Conservation (phyloP, 2,113 vertebrate genomes). For the Syngnathus scovelli region DNA sequence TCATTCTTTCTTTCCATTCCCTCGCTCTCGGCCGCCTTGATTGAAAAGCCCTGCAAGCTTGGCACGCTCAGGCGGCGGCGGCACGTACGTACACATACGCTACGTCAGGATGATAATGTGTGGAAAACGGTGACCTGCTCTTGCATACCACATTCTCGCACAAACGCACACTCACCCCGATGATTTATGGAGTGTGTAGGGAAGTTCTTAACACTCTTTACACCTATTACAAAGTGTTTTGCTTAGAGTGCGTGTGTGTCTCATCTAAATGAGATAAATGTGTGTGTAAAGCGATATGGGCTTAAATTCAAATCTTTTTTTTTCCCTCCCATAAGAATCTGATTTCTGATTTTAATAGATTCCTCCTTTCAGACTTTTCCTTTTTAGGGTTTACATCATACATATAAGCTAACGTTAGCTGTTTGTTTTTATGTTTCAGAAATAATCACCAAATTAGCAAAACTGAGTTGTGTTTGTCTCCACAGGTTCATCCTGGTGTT, state of each 20-base stretch:
- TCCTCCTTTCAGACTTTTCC: too few relatives aligned
- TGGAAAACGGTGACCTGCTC: slow-evolving; percentile 60
- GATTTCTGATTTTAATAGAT: slow-evolving; percentile 23
- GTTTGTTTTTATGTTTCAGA: too few relatives aligned
- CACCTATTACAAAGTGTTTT: slow-evolving; percentile 5
- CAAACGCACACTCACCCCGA: slow-evolving; percentile 20
- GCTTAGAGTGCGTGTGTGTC: slow-evolving; percentile 3
- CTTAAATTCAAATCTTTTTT: not conserved
- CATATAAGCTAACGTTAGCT: too few relatives aligned
- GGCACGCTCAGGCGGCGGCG: slow-evolving; percentile 36
- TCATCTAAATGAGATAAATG: not conserved
- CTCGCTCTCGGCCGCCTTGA: slow-evolving; percentile 24
- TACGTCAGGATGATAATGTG: slow-evolving; percentile 50
- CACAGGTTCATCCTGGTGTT: slow-evolving; percentile 97
- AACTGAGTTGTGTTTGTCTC: not conserved
- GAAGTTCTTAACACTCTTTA: slow-evolving; percentile 7
- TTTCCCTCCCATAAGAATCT: not conserved
- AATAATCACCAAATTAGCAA: too few relatives aligned
- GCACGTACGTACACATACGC: slow-evolving; percentile 38
- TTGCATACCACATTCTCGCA: slow-evolving; percentile 23
- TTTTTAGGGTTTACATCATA: too few relatives aligned
- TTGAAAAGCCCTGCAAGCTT: slow-evolving; percentile 58
- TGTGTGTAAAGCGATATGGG: not conserved
- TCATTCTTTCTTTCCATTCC: slow-evolving; percentile 23
- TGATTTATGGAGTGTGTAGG: slow-evolving; percentile 5